phyloP scores from a whole-genome alignment of 2,888 invertebrate species.

The Linnaemya tessellans region DNA sequence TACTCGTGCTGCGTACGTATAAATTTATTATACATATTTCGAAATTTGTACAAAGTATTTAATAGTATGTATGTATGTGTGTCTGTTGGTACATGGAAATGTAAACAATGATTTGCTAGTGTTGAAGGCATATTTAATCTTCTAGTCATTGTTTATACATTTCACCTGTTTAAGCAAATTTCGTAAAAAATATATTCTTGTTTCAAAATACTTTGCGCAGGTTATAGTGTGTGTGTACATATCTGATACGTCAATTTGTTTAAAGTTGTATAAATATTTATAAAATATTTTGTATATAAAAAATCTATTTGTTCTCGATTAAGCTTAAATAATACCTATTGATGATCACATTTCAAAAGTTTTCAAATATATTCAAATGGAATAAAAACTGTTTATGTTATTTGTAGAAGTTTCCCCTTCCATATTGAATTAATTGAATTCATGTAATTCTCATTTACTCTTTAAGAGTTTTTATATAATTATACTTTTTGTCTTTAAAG shows the following conservation, averaged over 20 bases:
- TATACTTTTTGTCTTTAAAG: too few species aligned
- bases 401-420: too few species aligned
- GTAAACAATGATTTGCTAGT: constrained; percentile 7
- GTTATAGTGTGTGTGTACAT: background rate
- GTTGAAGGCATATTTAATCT: background rate
- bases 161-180: constrained; percentile 40
- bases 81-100: background rate
- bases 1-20: background rate
- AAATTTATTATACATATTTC: background rate
- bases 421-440: too few species aligned
- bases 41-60: background rate
- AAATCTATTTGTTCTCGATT: too few species aligned
- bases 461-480: too few species aligned
- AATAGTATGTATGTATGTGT: background rate
- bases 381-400: too few species aligned
- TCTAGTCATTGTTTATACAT: constrained; percentile 11
- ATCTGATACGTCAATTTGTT: background rate
- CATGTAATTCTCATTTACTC: too few species aligned
- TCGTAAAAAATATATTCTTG: background rate
- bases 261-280: background rate
- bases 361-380: too few species aligned
- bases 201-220: background rate
- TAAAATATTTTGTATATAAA: too few species aligned
- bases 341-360: too few species aligned
- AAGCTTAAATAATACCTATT: too few species aligned